Percentiles rank a stretch among this genome's conserved stretches.
phyloP scores from a whole-genome alignment of 1,140 invertebrate genomes.

The Drosophila cardini region DNA sequence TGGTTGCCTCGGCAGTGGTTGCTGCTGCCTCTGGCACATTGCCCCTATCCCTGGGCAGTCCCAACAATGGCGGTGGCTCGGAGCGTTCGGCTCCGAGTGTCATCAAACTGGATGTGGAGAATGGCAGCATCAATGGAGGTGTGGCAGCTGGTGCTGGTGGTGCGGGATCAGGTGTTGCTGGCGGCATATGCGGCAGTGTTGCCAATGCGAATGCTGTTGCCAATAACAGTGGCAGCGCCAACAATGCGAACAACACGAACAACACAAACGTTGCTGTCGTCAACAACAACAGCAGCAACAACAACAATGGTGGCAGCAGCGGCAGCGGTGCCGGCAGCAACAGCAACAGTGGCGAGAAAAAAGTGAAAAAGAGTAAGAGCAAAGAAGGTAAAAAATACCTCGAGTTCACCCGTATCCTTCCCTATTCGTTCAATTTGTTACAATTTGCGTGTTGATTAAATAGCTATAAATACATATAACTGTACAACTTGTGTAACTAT shows the following conservation, averaged over 20 bases:
- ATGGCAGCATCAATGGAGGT: slow-evolving; percentile 30
- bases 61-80: slow-evolving; percentile 57
- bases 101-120: slow-evolving; percentile 37
- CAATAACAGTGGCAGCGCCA: slow-evolving; percentile 16
- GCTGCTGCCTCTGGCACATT: slow-evolving; percentile 17
- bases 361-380: slow-evolving; percentile 84
- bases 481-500: slow-evolving; percentile 27
- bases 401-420: slow-evolving; percentile 70
- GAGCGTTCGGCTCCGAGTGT: slow-evolving; percentile 48
- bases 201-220: slow-evolving; percentile 36
- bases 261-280: slow-evolving; percentile 21
- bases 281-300: slow-evolving; percentile 40
- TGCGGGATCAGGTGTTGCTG: background rate
- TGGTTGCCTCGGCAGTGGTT: slow-evolving; percentile 62
- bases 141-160: slow-evolving; percentile 1
- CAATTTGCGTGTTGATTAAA: slow-evolving; percentile 61
- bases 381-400: slow-evolving; percentile 82
- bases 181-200: background rate
- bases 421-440: slow-evolving; percentile 69
- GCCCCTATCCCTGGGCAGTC: slow-evolving; percentile 44
- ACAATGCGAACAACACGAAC: slow-evolving; percentile 28
- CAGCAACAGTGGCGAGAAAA: slow-evolving; percentile 82
- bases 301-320: slow-evolving; percentile 41
- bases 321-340: slow-evolving; percentile 63
- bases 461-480: slow-evolving; percentile 17